Evolutionary conservation across 2,113 vertebrate genomes (phyloP).

Genomic region (Chloropsis hardwickii): DNA sequence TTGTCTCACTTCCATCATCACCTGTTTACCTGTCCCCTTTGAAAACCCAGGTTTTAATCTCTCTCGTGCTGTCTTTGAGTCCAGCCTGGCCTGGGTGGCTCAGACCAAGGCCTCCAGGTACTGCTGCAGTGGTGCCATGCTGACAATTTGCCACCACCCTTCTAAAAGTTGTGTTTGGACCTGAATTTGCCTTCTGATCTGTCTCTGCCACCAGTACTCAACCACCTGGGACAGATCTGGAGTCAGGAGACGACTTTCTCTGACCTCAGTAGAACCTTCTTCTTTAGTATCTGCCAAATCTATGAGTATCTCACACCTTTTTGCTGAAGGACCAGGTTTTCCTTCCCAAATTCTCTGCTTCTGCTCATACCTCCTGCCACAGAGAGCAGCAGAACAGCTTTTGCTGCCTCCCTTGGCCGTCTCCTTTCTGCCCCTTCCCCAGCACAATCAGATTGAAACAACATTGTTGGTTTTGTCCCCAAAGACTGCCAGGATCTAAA

Average conservation of each 20-base stretch:
- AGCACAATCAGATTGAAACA: background rate
- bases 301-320: background rate
- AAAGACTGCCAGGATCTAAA: background rate
- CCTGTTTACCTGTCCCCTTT: background rate
- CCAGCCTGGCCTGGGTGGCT: background rate
- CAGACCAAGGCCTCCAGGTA: background rate
- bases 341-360: background rate
- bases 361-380: background rate
- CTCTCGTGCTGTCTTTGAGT: background rate
- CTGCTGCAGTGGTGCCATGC: background rate
- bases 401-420: background rate
- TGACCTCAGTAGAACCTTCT: background rate
- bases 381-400: background rate
- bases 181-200: background rate
- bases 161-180: background rate
- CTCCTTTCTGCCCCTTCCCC: background rate
- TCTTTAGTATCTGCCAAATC: background rate
- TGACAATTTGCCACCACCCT: background rate
- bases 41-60: background rate
- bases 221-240: background rate
- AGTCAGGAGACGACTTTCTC: background rate
- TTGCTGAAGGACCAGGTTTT: background rate
- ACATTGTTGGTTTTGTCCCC: background rate
- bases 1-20: rapidly evolving
- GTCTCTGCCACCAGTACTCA: background rate